Evolutionary conservation across 2,797 vertebrate species (phyloP).

Genomic region (Ambastaia sidthimunki): DNA sequence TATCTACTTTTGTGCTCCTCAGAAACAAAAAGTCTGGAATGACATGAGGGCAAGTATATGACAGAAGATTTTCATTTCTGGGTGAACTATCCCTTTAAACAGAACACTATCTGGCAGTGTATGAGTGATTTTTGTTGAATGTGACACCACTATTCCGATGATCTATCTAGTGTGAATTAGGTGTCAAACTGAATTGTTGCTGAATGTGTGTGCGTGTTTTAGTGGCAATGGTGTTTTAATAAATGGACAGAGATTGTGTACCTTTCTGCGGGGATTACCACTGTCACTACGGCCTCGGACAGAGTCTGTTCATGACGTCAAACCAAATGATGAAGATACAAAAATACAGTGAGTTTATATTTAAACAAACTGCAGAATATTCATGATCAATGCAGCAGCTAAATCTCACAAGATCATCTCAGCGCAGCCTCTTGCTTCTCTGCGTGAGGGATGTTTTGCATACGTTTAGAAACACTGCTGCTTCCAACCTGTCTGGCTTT

Average conservation of each 20-base stretch:
- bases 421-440: not conserved
- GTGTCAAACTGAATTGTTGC: conserved; percentile 2
- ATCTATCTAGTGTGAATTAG: conserved; percentile 35
- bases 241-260: conserved; percentile 79
- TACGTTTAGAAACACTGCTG: not conserved
- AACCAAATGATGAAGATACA: conserved; percentile 82
- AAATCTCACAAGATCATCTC: conserved; percentile 55
- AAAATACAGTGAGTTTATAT: conserved; percentile 75
- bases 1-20: too few relatives aligned
- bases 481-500: conserved; percentile 2
- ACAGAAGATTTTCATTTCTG: not conserved
- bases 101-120: not conserved
- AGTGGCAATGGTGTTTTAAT: conserved; percentile 71
- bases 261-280: conserved; percentile 88
- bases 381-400: conserved; percentile 52
- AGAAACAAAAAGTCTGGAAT: too few relatives aligned
- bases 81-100: too few relatives aligned
- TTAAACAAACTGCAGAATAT: conserved; percentile 77
- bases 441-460: conserved; percentile 16
- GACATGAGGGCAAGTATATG: too few relatives aligned
- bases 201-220: conserved; percentile 38
- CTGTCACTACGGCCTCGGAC: conserved; percentile 87
- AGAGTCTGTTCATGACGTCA: conserved; percentile 87
- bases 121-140: conserved; percentile 4
- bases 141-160: not conserved